These are phyloP conservation scores for Serilophus lunatus DNA, from an alignment of 2,113 vertebrate genomes.

Conservation along the genomic window DNA sequence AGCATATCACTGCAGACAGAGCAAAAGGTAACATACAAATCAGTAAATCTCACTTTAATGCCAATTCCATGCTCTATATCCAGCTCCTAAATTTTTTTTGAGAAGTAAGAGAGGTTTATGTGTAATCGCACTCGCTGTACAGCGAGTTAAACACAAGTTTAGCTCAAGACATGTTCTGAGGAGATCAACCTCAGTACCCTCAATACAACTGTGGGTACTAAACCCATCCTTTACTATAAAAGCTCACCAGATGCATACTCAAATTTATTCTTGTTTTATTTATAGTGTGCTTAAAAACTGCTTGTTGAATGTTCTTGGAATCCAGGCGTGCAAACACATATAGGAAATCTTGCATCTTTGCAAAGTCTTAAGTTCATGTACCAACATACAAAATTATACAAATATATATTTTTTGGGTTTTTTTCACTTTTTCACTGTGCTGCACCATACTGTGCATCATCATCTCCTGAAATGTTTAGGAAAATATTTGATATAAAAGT, in stretches of 20 bases:
- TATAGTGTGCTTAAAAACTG: neutral
- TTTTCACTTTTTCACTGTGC: neutral
- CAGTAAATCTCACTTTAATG: neutral
- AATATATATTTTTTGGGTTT: too few species aligned
- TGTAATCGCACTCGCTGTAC: neutral
- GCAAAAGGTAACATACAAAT: neutral
- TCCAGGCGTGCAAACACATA: rapidly evolving
- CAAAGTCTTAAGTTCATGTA: neutral
- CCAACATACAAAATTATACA: neutral
- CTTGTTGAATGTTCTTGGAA: neutral
- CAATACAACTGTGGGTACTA: neutral
- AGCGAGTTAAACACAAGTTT: neutral
- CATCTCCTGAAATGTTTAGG: neutral
- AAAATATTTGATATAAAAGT: neutral
- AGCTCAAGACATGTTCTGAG: neutral
- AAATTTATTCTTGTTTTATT: neutral
- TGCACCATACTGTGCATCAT: neutral
- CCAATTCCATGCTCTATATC: neutral
- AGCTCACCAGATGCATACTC: neutral
- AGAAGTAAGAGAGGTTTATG: neutral
- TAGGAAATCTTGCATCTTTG: neutral
- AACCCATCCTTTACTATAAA: neutral
- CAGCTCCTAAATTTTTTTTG: rapidly evolving
- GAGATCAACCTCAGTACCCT: neutral
- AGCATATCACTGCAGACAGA: neutral